Conservation (phyloP, 2,888 invertebrate species). For the Himalopsyche kuldschensis region DNA sequence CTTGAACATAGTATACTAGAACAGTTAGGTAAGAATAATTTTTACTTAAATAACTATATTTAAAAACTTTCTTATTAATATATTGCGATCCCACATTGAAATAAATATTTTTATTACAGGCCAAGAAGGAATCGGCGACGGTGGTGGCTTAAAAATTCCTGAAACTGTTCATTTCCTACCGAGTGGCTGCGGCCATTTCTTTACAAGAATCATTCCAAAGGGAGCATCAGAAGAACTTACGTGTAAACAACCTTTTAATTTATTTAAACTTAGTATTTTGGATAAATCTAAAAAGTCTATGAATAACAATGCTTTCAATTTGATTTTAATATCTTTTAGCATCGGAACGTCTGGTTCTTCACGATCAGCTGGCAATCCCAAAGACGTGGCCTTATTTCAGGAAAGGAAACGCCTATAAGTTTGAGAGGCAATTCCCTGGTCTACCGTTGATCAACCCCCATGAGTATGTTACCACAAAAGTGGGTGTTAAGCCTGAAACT, state of each 20-base stretch:
- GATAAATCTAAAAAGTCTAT: neutral
- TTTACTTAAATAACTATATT: neutral
- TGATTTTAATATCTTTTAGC: constrained; percentile 50
- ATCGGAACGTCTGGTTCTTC: constrained; percentile 67
- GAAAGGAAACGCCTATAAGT: constrained; percentile 66
- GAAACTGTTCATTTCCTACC: constrained; percentile 77
- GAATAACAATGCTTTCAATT: neutral
- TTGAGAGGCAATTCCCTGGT: constrained; percentile 53
- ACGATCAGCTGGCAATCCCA: constrained; percentile 71
- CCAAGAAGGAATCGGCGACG: constrained; percentile 58
- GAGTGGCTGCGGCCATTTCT: constrained; percentile 70
- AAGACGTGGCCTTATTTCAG: constrained; percentile 74
- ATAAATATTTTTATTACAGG: constrained; percentile 43
- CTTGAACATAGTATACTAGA: constrained; percentile 65
- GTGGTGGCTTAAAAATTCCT: constrained; percentile 60
- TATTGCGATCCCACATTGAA: neutral
- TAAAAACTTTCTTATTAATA: neutral
- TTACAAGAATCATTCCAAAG: constrained; percentile 73
- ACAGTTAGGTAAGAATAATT: constrained; percentile 54
- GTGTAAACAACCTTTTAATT: constrained; percentile 55
- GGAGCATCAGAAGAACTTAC: constrained; percentile 68
- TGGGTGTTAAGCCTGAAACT: constrained; percentile 46
- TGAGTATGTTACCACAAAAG: constrained; percentile 56
- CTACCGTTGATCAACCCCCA: constrained; percentile 74
- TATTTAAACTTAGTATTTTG: neutral